A percentile compares a stretch with the other conserved stretches of the same genome.
Evolutionary conservation across 2,888 invertebrate species (phyloP).

Genomic region (Drosophila demipolita): DNA sequence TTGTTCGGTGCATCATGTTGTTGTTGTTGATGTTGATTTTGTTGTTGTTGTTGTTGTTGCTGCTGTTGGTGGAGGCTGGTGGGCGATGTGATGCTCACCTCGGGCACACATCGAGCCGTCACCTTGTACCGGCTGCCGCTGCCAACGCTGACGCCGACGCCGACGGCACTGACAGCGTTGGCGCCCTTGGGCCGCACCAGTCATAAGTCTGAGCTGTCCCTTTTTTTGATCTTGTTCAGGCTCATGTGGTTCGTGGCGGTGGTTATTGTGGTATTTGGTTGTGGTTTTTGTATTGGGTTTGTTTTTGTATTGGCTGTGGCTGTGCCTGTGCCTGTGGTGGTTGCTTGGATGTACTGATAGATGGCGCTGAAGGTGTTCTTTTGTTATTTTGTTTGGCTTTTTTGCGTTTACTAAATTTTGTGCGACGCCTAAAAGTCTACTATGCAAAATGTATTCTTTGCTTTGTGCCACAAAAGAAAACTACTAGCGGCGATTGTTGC

Average conservation of each 20-base stretch:
- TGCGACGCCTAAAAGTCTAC: slow-evolving; percentile 76
- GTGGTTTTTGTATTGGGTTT: slow-evolving; percentile 1
- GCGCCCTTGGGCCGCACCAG: slow-evolving; percentile 83
- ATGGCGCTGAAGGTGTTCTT: slow-evolving; percentile 45
- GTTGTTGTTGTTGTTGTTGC: slow-evolving; percentile 31
- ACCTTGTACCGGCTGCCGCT: slow-evolving; percentile 84
- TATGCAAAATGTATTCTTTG: slow-evolving; percentile 69
- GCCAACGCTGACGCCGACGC: slow-evolving; percentile 78
- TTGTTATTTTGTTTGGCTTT: slow-evolving; percentile 27
- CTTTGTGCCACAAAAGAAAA: slow-evolving; percentile 66
- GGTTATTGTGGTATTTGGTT: slow-evolving; percentile 21
- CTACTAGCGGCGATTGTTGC: slow-evolving; percentile 61
- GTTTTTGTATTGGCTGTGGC: slow-evolving; percentile 21
- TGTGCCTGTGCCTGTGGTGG: slow-evolving; percentile 58
- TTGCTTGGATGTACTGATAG: slow-evolving; percentile 59
- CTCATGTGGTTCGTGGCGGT: slow-evolving; percentile 77
- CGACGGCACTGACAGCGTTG: slow-evolving; percentile 65
- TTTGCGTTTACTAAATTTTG: slow-evolving; percentile 53
- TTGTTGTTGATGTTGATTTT: slow-evolving; percentile 37
- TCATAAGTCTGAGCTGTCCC: slow-evolving; percentile 85
- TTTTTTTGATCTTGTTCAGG: slow-evolving; percentile 84
- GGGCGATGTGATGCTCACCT: slow-evolving; percentile 84
- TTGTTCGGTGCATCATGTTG: slow-evolving; percentile 66
- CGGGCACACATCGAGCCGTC: slow-evolving; percentile 84
- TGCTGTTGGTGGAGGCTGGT: slow-evolving; percentile 57